Percentiles rank a stretch among this genome's conserved stretches.
Evolutionary conservation across 2,113 vertebrate species (phyloP).

Genomic region (Casuarius casuarius): DNA sequence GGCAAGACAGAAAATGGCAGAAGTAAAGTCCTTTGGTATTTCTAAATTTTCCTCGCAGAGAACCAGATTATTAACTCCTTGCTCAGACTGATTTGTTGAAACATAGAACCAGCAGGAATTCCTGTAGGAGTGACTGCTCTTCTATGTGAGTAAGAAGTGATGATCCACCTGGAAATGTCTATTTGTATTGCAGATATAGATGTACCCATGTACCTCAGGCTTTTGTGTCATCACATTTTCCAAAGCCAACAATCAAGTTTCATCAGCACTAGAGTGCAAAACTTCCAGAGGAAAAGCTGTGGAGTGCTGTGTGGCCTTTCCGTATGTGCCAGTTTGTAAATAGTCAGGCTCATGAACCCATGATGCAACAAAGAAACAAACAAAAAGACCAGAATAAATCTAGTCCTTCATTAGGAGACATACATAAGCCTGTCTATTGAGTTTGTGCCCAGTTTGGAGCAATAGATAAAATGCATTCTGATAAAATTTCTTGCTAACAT

Average conservation of each 20-base stretch:
- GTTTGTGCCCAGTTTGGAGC: neutral
- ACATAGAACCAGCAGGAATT: neutral
- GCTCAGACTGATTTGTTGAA: neutral
- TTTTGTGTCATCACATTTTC: neutral
- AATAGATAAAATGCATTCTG: neutral
- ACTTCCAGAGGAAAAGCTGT: neutral
- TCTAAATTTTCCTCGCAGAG: neutral
- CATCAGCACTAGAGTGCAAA: neutral
- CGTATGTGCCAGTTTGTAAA: neutral
- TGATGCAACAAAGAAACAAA: neutral
- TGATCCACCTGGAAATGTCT: neutral
- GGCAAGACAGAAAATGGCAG: neutral
- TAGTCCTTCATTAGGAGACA: neutral
- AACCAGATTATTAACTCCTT: neutral
- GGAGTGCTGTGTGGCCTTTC: neutral
- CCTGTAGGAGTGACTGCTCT: neutral
- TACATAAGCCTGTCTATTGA: neutral
- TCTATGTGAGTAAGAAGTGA: neutral
- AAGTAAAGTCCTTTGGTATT: neutral
- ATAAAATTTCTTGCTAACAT: neutral
- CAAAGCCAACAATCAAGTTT: neutral
- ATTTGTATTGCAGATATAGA: neutral
- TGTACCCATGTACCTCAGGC: neutral
- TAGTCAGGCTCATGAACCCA: neutral
- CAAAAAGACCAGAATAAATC: neutral